phyloP scores from a whole-genome alignment of 2,888 invertebrate genomes.

The Sphaerophoria taeniata region DNA sequence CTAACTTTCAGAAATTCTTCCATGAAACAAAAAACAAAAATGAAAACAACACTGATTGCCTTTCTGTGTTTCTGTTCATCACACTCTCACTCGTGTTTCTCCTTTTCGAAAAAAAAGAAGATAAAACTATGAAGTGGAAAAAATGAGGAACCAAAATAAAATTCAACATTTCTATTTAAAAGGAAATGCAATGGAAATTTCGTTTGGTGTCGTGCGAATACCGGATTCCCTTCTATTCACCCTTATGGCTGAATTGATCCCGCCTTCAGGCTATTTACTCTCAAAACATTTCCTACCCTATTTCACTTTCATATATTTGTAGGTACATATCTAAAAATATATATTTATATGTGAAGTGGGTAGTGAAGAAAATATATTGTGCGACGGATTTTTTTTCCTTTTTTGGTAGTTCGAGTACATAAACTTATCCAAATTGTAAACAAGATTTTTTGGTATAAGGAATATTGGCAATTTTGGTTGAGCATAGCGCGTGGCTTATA shows the following conservation, averaged over 20 bases:
- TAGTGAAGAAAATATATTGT: slow-evolving; percentile 15
- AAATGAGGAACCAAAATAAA: slow-evolving; percentile 21
- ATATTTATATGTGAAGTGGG: not conserved
- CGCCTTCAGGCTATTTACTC: slow-evolving; percentile 73
- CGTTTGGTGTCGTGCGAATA: slow-evolving; percentile 1
- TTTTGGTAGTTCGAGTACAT: not conserved
- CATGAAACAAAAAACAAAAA: not conserved
- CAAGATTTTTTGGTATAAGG: not conserved
- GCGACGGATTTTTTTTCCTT: not conserved
- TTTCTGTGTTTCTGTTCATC: slow-evolving; percentile 58
- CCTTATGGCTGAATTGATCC: slow-evolving; percentile 73
- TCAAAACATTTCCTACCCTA: slow-evolving; percentile 65
- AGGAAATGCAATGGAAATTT: slow-evolving; percentile 51
- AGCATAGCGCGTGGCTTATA: slow-evolving; percentile 1
- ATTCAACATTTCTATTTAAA: slow-evolving; percentile 40
- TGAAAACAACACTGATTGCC: slow-evolving; percentile 51
- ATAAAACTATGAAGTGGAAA: slow-evolving; percentile 7
- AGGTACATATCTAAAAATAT: slow-evolving; percentile 43
- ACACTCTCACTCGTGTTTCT: slow-evolving; percentile 29
- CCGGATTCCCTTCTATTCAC: slow-evolving; percentile 51
- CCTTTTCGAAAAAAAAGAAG: not conserved
- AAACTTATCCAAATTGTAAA: slow-evolving; percentile 17
- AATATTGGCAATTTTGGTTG: slow-evolving; percentile 1
- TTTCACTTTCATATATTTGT: slow-evolving; percentile 11
- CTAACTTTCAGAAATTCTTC: not conserved